A percentile compares a stretch with the other conserved stretches of the same genome.
These are phyloP conservation scores for Euphydryas editha DNA, from an alignment of 2,888 invertebrate genomes.

Conservation along the genomic window DNA sequence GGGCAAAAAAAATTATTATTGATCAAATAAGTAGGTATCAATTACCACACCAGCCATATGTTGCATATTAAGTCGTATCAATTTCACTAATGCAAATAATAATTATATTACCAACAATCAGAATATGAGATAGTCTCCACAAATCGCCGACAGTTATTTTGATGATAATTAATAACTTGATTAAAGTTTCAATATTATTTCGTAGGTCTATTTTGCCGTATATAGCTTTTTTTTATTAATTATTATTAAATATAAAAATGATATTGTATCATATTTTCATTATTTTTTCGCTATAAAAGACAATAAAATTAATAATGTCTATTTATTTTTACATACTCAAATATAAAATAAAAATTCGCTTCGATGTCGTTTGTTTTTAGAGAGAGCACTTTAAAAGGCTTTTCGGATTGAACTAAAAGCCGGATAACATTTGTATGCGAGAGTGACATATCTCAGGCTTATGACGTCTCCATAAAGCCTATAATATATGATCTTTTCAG, in stretches of 20 bases:
- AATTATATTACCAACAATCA: background rate
- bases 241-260: too few species aligned
- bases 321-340: constrained; percentile 12
- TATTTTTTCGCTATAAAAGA: background rate
- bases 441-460: constrained; percentile 29
- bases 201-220: too few species aligned
- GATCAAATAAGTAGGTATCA: background rate
- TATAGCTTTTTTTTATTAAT: background rate
- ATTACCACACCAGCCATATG: background rate
- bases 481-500: constrained; percentile 7
- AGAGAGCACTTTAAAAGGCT: constrained; percentile 34
- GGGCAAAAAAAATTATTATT: too few species aligned
- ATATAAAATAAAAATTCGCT: constrained; percentile 21
- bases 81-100: background rate
- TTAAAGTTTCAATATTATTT: too few species aligned
- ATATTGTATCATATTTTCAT: too few species aligned
- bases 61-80: constrained; percentile 1
- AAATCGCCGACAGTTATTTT: background rate
- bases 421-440: constrained; percentile 33
- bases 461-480: constrained; percentile 29
- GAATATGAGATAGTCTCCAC: background rate
- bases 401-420: constrained; percentile 38
- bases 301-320: background rate
- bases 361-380: constrained; percentile 31
- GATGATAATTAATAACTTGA: background rate